phyloP scores from a whole-genome alignment of 2,113 vertebrate species.

The Crocuta crocuta region DNA sequence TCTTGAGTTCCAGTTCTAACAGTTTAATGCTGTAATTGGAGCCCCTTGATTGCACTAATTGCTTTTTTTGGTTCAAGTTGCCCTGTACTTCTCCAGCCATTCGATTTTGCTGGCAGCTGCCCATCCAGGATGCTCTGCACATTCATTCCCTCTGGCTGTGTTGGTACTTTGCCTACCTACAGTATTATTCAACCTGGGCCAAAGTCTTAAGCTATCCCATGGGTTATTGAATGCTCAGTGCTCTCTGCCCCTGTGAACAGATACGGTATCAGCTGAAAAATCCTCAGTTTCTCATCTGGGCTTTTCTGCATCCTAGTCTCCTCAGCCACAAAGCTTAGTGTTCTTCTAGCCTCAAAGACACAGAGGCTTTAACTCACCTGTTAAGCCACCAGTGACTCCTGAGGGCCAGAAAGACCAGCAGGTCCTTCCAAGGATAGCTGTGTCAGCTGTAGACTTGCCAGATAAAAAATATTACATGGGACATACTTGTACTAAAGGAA shows the following conservation, averaged over 20 bases:
- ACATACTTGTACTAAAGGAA: not conserved
- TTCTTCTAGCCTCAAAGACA: not conserved
- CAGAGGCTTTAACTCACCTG: not conserved
- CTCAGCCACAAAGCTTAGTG: not conserved
- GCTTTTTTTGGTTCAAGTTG: not conserved
- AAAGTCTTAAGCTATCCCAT: not conserved
- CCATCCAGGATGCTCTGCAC: not conserved
- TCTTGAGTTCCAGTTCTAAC: not conserved
- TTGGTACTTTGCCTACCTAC: not conserved
- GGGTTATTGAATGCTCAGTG: not conserved
- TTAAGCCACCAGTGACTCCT: not conserved
- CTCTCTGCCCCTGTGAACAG: not conserved
- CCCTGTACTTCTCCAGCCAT: not conserved
- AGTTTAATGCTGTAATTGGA: not conserved
- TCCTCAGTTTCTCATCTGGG: not conserved
- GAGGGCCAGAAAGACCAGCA: not conserved
- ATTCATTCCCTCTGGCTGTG: not conserved
- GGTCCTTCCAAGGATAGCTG: not conserved
- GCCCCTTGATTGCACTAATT: not conserved
- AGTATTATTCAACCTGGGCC: not conserved
- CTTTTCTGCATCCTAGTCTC: not conserved
- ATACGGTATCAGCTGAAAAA: not conserved
- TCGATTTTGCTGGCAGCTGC: not conserved
- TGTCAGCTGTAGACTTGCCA: not conserved
- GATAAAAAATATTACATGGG: not conserved